Evolutionary conservation across 2,888 invertebrate species (phyloP).

Genomic region (Hypercompe scribonia): DNA sequence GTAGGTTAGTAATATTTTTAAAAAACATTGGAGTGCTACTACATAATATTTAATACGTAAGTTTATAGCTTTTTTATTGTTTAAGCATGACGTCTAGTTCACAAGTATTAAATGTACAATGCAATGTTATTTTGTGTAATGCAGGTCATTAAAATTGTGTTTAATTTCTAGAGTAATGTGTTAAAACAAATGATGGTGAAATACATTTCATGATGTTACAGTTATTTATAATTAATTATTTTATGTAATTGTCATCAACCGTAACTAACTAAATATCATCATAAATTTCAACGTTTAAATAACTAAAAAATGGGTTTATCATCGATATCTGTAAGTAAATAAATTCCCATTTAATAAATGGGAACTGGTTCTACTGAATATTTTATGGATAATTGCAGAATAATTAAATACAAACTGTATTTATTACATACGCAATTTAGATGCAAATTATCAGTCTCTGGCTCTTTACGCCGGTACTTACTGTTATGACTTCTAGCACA

Average conservation of each 20-base stretch:
- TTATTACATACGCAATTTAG: constrained; percentile 11
- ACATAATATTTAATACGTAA: neutral
- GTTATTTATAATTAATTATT: neutral
- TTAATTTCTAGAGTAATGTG: neutral
- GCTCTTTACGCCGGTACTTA: neutral
- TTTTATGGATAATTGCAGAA: no score
- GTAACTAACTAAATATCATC: constrained; percentile 29
- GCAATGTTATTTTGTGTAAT: constrained; percentile 29
- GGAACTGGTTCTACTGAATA: constrained; percentile 33
- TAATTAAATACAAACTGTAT: constrained; percentile 35
- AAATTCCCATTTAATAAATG: no score
- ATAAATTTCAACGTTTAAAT: constrained; percentile 20
- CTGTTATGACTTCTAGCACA: constrained; percentile 15
- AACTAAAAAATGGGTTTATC: constrained; percentile 24
- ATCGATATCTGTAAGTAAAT: constrained; percentile 29
- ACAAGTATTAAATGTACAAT: constrained; percentile 8
- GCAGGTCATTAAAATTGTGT: constrained; percentile 16
- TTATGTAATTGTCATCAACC: neutral
- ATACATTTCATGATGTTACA: neutral
- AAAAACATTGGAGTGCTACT: neutral
- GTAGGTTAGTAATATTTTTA: neutral
- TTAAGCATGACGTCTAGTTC: constrained; percentile 15
- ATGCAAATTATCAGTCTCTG: constrained; percentile 11
- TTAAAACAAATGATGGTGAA: constrained; percentile 8
- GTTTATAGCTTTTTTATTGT: neutral